Evolutionary conservation across 2,797 vertebrate species (phyloP).

Genomic region (Cetoscarus ocellatus): DNA sequence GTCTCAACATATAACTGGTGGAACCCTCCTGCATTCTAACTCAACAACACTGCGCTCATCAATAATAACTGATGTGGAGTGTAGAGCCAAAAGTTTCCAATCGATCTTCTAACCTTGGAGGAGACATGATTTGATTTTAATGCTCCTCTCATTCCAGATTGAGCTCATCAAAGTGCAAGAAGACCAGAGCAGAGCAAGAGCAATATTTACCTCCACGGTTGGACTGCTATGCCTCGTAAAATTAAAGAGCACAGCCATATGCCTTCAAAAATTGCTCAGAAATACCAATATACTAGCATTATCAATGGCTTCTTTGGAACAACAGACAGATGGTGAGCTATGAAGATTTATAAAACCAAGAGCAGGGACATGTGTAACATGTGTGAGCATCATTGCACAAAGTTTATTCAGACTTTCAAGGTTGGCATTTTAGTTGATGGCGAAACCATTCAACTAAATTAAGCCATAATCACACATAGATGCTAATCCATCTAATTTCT

Average conservation of each 20-base stretch:
- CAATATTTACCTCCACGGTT: slow-evolving; percentile 58
- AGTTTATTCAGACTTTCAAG: not conserved
- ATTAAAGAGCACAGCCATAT: slow-evolving; percentile 35
- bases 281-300: slow-evolving; percentile 26
- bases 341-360: slow-evolving; percentile 1
- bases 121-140: slow-evolving; percentile 70
- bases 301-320: slow-evolving; percentile 9
- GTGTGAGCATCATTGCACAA: not conserved
- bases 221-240: slow-evolving; percentile 34
- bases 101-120: slow-evolving; percentile 68
- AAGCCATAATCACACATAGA: not conserved
- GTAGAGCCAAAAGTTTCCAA: slow-evolving; percentile 33
- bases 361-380: not conserved
- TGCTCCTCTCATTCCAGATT: slow-evolving; percentile 53
- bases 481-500: not conserved
- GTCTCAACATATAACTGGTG: slow-evolving; percentile 30
- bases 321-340: slow-evolving; percentile 13
- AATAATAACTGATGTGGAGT: slow-evolving; percentile 31
- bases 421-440: not conserved
- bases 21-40: slow-evolving; percentile 37
- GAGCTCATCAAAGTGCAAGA: slow-evolving; percentile 51
- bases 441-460: not conserved
- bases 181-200: slow-evolving; percentile 18
- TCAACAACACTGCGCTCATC: slow-evolving; percentile 47
- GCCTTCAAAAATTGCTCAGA: slow-evolving; percentile 23